Percentiles rank a stretch among this genome's conserved stretches.
Conservation (phyloP, 37 sponge, comb jelly and placozoan species). For the Hormiphora californensis region DNA sequence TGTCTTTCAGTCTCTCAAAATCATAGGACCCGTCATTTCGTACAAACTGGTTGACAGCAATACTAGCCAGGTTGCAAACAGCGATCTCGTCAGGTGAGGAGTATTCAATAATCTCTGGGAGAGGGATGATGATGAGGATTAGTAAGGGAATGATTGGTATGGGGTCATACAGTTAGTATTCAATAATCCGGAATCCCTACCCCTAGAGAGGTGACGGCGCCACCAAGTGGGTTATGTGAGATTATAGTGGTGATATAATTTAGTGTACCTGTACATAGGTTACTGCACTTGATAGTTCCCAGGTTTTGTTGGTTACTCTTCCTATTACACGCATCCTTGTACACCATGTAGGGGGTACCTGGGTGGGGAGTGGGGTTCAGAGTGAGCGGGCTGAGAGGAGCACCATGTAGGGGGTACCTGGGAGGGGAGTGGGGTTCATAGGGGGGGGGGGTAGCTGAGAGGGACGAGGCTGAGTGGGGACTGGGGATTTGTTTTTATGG, state of each 20-base stretch:
- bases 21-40: conserved; percentile 64
- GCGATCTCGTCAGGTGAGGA: conserved; percentile 96
- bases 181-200: too few relatives aligned
- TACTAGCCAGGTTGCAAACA: conserved; percentile 96
- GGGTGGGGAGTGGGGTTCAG: background rate
- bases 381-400: too few relatives aligned
- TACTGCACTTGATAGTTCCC: conserved; percentile 96
- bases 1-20: conserved; percentile 79
- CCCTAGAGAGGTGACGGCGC: too few relatives aligned
- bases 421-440: background rate
- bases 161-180: too few relatives aligned
- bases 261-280: conserved; percentile 80
- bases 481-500: background rate
- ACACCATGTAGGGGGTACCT: conserved; percentile 95
- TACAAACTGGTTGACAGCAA: conserved; percentile 87
- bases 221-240: too few relatives aligned
- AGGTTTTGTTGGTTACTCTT: conserved; percentile 99
- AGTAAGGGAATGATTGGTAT: too few relatives aligned
- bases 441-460: too few relatives aligned
- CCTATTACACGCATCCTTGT: conserved; percentile 94
- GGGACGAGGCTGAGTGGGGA: conserved; percentile 84
- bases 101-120: conserved; percentile 87
- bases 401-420: conserved; percentile 92
- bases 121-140: too few relatives aligned
- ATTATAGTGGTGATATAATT: too few relatives aligned